Evolutionary conservation across 2,797 vertebrate genomes (phyloP).

Genomic region (Intellagama lesueurii): DNA sequence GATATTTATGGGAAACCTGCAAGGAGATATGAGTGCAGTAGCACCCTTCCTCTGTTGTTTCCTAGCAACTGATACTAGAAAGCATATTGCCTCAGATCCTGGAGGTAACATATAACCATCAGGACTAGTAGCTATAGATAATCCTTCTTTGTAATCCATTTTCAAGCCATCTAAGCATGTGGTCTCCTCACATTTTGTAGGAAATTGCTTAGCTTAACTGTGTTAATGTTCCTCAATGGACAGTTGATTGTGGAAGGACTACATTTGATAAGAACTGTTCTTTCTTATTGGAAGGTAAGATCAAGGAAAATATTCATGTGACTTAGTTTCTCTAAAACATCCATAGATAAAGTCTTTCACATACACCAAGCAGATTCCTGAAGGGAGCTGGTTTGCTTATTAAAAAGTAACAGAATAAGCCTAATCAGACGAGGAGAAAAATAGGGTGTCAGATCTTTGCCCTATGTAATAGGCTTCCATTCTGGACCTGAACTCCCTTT

Average conservation of each 20-base stretch:
- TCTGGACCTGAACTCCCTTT: not conserved
- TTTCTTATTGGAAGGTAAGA: too few relatives aligned
- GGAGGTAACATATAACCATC: not conserved
- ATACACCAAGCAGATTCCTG: not conserved
- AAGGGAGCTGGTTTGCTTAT: not conserved
- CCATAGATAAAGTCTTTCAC: not conserved
- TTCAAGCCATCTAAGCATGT: not conserved
- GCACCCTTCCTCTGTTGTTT: not conserved
- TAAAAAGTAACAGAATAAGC: not conserved
- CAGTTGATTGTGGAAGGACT: too few relatives aligned
- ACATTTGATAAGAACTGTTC: not conserved
- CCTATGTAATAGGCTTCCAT: not conserved
- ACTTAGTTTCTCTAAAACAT: not conserved
- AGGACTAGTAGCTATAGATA: not conserved
- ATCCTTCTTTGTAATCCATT: not conserved
- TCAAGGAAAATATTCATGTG: not conserved
- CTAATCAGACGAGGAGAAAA: not conserved
- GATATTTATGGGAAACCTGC: not conserved
- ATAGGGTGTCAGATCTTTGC: not conserved
- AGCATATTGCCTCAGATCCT: not conserved
- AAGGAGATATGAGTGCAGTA: not conserved
- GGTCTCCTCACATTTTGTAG: not conserved
- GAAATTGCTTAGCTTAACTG: not conserved
- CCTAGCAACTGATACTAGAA: not conserved
- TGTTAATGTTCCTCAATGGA: not conserved